Percentiles rank a stretch among this genome's conserved stretches.
Conservation (phyloP, 2,888 invertebrate genomes). For the Andrena hattorfiana region DNA sequence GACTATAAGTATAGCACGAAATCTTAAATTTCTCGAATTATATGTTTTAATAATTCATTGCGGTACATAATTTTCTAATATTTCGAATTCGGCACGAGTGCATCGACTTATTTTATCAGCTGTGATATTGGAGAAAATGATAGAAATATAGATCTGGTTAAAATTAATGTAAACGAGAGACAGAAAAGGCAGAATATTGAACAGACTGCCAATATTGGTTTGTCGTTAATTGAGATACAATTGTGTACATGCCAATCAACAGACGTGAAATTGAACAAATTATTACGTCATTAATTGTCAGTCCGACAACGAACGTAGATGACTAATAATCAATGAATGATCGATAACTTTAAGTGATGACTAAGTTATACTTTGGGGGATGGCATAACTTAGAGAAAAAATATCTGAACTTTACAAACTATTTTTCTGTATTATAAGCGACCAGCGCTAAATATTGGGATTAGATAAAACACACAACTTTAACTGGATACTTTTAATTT, state of each 20-base stretch:
- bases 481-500: constrained; percentile 17
- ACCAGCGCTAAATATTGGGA: neutral
- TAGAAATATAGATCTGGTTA: no score
- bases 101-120: neutral
- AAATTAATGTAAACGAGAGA: neutral
- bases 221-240: no score
- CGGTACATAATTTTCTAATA: neutral
- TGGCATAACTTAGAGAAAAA: no score
- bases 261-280: no score
- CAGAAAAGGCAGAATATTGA: neutral
- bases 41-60: constrained; percentile 6
- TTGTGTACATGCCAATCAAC: no score
- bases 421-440: neutral
- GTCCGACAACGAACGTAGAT: no score
- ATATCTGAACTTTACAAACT: no score
- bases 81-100: neutral
- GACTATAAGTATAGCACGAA: neutral
- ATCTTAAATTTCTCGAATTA: neutral
- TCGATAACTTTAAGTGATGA: neutral
- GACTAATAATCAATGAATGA: neutral
- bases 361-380: neutral
- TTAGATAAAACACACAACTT: neutral
- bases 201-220: neutral
- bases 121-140: neutral
- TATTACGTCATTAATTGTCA: no score